Conservation (phyloP, 2,888 invertebrate genomes). For the Lathronympha strigana region DNA sequence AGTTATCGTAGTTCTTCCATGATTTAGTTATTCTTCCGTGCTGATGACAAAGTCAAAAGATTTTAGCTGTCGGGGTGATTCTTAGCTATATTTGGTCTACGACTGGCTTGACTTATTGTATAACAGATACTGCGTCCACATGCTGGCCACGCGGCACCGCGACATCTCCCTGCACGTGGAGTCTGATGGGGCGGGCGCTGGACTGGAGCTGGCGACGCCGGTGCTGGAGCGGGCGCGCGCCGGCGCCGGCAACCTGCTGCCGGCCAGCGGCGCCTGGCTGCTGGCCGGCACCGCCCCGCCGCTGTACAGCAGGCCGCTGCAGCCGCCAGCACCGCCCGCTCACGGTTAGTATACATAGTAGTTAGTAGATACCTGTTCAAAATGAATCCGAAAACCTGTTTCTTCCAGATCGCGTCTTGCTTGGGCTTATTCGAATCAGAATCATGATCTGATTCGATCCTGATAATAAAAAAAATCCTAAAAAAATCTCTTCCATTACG, state of each 20-base stretch:
- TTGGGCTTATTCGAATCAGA: no score
- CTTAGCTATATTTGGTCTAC: neutral
- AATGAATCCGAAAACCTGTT: no score
- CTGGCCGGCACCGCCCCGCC: slow-evolving; percentile 86
- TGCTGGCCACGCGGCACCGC: slow-evolving; percentile 83
- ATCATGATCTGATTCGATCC: no score
- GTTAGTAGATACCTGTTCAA: no score
- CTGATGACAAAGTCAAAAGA: no score
- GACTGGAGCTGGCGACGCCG: slow-evolving; percentile 90
- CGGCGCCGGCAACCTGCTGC: slow-evolving; percentile 72
- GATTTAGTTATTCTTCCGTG: no score
- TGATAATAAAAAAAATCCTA: no score
- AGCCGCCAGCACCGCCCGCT: slow-evolving; percentile 53
- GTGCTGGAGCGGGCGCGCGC: slow-evolving; percentile 81
- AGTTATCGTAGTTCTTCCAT: no score
- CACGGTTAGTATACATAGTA: slow-evolving; percentile 38
- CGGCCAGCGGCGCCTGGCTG: slow-evolving; percentile 88
- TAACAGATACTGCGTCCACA: slow-evolving; percentile 77
- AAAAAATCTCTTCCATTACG: no score
- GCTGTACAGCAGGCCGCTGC: slow-evolving; percentile 77
- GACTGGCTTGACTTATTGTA: neutral
- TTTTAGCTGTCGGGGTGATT: no score
- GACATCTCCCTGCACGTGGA: slow-evolving; percentile 66
- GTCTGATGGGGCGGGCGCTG: slow-evolving; percentile 64
- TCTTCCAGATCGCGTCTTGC: no score